Percentiles rank a stretch among this genome's conserved stretches.
Conservation (phyloP, 1,140 invertebrate species). For the Amyelois transitella region DNA sequence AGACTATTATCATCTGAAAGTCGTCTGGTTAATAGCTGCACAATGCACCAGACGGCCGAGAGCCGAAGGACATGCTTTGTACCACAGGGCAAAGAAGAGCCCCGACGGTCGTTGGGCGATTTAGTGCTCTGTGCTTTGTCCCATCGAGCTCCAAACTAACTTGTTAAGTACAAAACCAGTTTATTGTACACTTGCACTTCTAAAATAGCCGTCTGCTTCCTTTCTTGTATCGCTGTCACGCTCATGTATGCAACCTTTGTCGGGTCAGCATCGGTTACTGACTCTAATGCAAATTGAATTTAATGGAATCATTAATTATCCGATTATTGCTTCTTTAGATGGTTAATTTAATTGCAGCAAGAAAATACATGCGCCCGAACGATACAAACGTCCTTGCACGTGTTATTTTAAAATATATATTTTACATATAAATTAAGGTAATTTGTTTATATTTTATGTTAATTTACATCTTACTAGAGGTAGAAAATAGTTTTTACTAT, state of each 20-base stretch:
- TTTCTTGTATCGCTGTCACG: constrained; percentile 34
- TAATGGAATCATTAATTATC: constrained; percentile 4
- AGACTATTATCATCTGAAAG: constrained; percentile 17
- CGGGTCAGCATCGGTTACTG: constrained; percentile 20
- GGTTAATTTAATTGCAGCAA: background rate
- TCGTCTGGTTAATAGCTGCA: constrained; percentile 23
- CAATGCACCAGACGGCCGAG: constrained; percentile 33
- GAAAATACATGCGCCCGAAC: no score
- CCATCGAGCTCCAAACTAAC: constrained; percentile 13
- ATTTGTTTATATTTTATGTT: no score
- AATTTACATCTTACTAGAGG: no score
- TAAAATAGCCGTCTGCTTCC: constrained; percentile 32
- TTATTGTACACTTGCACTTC: constrained; percentile 51
- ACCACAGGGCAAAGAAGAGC: constrained; percentile 10
- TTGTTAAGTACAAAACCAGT: constrained; percentile 45
- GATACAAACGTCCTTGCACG: no score
- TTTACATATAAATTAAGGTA: no score
- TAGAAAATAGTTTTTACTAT: no score
- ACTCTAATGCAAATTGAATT: constrained; percentile 16
- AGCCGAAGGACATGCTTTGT: constrained; percentile 47
- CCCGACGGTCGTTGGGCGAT: no score
- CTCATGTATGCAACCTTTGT: constrained; percentile 32
- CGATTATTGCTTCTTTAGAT: constrained; percentile 1
- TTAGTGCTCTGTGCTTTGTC: no score
- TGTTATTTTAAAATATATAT: no score